Conservation (phyloP, 2,888 invertebrate species). For the Pilophorus perplexus region DNA sequence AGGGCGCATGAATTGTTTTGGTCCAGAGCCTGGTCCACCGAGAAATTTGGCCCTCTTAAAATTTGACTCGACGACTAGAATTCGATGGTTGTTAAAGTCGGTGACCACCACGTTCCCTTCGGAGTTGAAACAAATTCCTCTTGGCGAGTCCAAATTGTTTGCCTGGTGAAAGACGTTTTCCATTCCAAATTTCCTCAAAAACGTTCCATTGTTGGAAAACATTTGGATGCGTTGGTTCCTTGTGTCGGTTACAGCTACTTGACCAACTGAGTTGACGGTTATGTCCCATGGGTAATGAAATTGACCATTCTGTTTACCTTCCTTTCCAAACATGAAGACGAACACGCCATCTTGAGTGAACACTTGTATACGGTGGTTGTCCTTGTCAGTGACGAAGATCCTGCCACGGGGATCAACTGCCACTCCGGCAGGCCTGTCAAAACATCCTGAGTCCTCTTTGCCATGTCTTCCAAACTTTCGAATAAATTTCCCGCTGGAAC, state of each 20-base stretch:
- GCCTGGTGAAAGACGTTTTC: slow-evolving; percentile 62
- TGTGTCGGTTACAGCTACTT: slow-evolving; percentile 88
- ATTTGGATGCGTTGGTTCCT: slow-evolving; percentile 88
- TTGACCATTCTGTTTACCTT: slow-evolving; percentile 80
- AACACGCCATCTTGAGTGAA: slow-evolving; percentile 79
- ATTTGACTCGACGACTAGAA: slow-evolving; percentile 72
- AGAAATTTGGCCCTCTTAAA: slow-evolving; percentile 55
- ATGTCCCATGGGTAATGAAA: slow-evolving; percentile 98
- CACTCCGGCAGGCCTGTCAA: slow-evolving; percentile 89
- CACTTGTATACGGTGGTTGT: slow-evolving; percentile 80
- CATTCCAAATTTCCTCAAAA: slow-evolving; percentile 79
- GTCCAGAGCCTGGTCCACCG: slow-evolving; percentile 59
- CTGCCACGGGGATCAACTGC: slow-evolving; percentile 73
- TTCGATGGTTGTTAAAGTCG: slow-evolving; percentile 92
- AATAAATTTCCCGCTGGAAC: slow-evolving; percentile 66
- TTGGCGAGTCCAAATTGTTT: slow-evolving; percentile 75
- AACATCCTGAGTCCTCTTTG: slow-evolving; percentile 72
- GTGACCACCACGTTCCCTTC: slow-evolving; percentile 83
- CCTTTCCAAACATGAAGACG: slow-evolving; percentile 80
- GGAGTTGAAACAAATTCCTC: slow-evolving; percentile 85
- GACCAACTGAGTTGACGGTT: slow-evolving; percentile 74
- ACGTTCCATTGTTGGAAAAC: slow-evolving; percentile 77
- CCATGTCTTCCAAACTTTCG: slow-evolving; percentile 77
- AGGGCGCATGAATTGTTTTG: slow-evolving; percentile 70
- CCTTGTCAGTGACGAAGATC: slow-evolving; percentile 92